Base-by-base conservation (phyloP, 1,140 invertebrate species). In the Lasioglossum baleicum region DNA sequence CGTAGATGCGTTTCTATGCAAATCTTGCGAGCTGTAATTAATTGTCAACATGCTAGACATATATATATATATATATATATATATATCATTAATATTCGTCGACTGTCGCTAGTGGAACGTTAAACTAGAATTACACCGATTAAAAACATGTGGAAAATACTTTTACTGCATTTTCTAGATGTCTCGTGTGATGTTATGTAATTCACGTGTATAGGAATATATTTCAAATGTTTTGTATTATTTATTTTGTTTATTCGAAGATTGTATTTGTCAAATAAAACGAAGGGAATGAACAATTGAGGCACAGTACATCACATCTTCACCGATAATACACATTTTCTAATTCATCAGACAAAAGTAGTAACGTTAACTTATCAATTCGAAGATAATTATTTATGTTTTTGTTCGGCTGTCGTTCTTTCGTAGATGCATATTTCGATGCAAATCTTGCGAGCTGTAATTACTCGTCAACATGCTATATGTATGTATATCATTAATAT, bases 161-260 rank as follows among this genome's bases (percentile, higher is more conserved):
- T 26, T 26, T 26, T 26, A 26, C 26, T 26, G 26, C 26, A 26
- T 60, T 61, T 2, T 48, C 15, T 48, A 56, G 35, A 61, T 7
- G 22, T 48, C 71, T 15, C 15, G 40, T 17, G 35, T 3, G 7
- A 40, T 17, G n/a, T 78, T 76, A 76, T 76, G n/a, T 73, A 63
- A 67, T 65, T 83, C 11, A 15, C 58, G 65, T 67, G 11, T 67
- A 66, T 8, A 69, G 13, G 40, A 2, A 42, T 10, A 13, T 44
- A 58, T 58, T 48, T 58, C 11, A 78, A n/a, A 22, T 5, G 53
- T 17, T 64, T 35, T 7, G 61, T 20, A 26, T 44, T 20, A 35
- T 44, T 20, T 51, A 48, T 63, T 48, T 22, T 58, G 2, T 10
- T 48, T 58, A 7, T 58, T n/a, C n/a, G 0, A 58, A 7, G n/a